Base-by-base conservation (phyloP, 2,888 invertebrate genomes). In the Chymomyza fuscimana region DNA sequence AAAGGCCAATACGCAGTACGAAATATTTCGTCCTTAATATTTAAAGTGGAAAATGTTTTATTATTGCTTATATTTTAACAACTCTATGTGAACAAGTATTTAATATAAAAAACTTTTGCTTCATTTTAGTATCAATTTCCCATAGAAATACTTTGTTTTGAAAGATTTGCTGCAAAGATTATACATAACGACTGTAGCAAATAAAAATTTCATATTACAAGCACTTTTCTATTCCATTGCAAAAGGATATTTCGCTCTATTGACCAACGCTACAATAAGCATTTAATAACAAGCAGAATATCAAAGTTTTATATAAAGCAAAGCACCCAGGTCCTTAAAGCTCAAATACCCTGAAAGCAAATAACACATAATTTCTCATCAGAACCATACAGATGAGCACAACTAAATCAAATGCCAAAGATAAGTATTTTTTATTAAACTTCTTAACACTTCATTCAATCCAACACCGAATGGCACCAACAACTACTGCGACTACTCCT, bases 391-490 rank as follows among this genome's bases (percentile, higher is more conserved):
- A 46, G 40, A 46, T 46, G 40, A 46, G 40, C 40, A 46, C 40
- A 46, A 46, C 40, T 46, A 46, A 46, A 46, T 46, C 40, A 46
- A 46, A 46, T 46, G 40, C 40, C 40, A 12, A 12, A 46, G 40
- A 46, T 46, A 46, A 46, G 40, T 19, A 51, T 64, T 64, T 56
- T 36, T 19, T 54, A 54, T 36, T 32, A 56, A 64, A 19, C 25
- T 65, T 58, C 36, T 69, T 50, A 32, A 63, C 83, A 83, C 77
- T 78, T 80, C 69, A 77, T 73, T 79, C 70, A 70, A 73, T 73
- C 69, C 69, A 79, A 66, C 76, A 72, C 70, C 61, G 52, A 19
- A 19, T 59, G 59, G 59, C 10, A 29, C 59, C 59, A 19, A 25
- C 59, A 59, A 19, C 16, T 19, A 9, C 16, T 54, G 2, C 16